These are phyloP conservation scores for Orchesella flavescens DNA, from an alignment of 2,888 invertebrate species.

Conservation along the genomic window DNA sequence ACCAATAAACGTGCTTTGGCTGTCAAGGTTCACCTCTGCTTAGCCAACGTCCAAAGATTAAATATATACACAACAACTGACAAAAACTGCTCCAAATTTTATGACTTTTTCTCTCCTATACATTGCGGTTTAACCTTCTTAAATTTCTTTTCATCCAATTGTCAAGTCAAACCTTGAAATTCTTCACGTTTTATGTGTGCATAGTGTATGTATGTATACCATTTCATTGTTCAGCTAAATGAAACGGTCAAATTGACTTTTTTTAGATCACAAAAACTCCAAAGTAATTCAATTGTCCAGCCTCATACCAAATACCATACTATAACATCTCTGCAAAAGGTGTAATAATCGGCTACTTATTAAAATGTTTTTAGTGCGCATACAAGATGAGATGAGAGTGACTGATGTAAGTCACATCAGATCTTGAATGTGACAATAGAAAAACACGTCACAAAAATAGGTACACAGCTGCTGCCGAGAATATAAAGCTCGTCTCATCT, in stretches of 20 bases:
- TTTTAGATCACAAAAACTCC: background rate
- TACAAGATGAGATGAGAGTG: slow-evolving; percentile 12
- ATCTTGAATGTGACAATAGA: background rate
- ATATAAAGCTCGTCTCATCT: too few relatives aligned
- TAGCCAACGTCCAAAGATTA: too few relatives aligned
- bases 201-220: too few relatives aligned
- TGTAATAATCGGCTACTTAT: background rate
- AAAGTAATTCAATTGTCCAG: slow-evolving; percentile 34
- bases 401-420: slow-evolving; percentile 24
- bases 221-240: too few relatives aligned
- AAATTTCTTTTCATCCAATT: slow-evolving; percentile 27
- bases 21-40: background rate
- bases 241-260: background rate
- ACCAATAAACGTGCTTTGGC: slow-evolving; percentile 12
- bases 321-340: slow-evolving; percentile 36
- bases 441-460: too few relatives aligned
- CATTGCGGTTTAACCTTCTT: slow-evolving; percentile 36
- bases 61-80: background rate
- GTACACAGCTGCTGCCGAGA: too few relatives aligned
- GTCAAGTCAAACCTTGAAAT: slow-evolving; percentile 46
- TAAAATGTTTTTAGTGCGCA: slow-evolving; percentile 2
- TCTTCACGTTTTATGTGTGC: background rate
- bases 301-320: slow-evolving; percentile 16
- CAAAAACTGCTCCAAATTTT: slow-evolving; percentile 18
- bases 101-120: slow-evolving; percentile 14